Evolutionary conservation across 2,113 vertebrate species (phyloP), one percentile per base, ranked within the genome.

Genomic region (Spermophilus dauricus): DNA sequence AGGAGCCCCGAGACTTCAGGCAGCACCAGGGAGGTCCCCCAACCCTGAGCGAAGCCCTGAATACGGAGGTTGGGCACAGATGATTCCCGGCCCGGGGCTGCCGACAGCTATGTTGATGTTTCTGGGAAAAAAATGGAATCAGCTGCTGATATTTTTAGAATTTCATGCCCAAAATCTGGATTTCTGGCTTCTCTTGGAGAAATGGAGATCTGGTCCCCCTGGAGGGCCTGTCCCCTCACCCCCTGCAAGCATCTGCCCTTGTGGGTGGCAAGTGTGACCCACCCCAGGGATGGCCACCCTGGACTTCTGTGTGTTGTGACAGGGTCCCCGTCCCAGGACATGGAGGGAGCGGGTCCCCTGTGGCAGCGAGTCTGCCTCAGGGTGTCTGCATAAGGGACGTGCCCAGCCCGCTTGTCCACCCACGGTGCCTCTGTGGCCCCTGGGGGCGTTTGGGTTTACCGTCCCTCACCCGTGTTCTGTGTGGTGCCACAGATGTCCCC

Each of bases 101-200:
- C 39, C 51, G 53, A 17, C 24, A 26, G 72, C 48, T 24, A 10
- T 4, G 20, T 34, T 30, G 24, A n/a, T 77, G 78, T 65, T 89
- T 86, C 70, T 39, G 24, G 77, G 12, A 30, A 11, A 67, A 69
- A 20, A 37, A 11, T 12, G 51, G 8, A 72, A 84, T 45, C n/a
- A 18, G 3, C 34, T 24, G 56, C 87, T 91, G 83, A 37, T 61
- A 61, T 80, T 84, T 91, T 34, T 81, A 85, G 87, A 82, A 82
- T 82, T 56, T 94, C 42, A 69, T 28, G 24, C 32, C 53, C 9
- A 37, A 56, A 72, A 6, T n/a, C 18, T 65, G n/a, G 67, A 78
- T 95, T 65, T n/a, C 14, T 65, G n/a, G 73, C 84, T 95, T 65
- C 61, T 86, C 61, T 24, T 51, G n/a, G 61, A 32, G 86, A 81